Evolutionary conservation across 2,888 invertebrate genomes (phyloP), one percentile per base, ranked within the genome.

Genomic region (Stenichneumon culpator): DNA sequence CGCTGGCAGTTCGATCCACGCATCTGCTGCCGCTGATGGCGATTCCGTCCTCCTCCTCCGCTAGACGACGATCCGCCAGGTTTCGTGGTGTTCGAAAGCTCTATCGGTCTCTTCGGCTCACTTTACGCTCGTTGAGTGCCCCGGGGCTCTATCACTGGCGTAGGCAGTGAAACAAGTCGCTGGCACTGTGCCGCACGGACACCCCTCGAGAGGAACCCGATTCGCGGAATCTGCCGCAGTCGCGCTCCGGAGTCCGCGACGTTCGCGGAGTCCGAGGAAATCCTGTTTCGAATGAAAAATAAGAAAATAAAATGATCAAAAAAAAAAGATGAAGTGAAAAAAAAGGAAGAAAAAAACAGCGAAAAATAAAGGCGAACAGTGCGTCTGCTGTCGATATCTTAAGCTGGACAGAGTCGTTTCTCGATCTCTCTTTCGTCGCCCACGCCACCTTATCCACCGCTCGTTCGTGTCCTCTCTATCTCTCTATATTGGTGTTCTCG

Each of bases 71-170:
- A 79, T 63, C 77, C 70, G 73, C 44, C 19, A 39, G 73, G 79
- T 74, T 80, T 65, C 44, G 6, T 11, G n/a, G 22, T 50, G 74
- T 63, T 74, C 47, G 74, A 60, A 32, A 74, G 65, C 75, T 65
- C 52, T 63, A 72, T 82, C 65, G 74, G 85, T 73, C 81, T 67
- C 69, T 72, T 86, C 75, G 88, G 86, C 77, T 89, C 88, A 89
- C 87, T 90, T 89, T 88, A 88, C 88, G 83, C 86, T 88, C 88
- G 87, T 89, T 87, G 86, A 87, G 79, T 75, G 86, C 69, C 86
- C 44, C 44, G 44, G 79, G 77, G 82, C 80, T 88, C 89, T 90
- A 86, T 90, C 92, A 90, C 79, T 87, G 90, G 90, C 91, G 92
- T 92, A 91, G 89, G 90, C 87, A 88, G 89, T 52, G 74, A 79